These are phyloP conservation scores for Pseudochromis fuscus DNA, from an alignment of 2,797 vertebrate genomes.

Conservation along the genomic window DNA sequence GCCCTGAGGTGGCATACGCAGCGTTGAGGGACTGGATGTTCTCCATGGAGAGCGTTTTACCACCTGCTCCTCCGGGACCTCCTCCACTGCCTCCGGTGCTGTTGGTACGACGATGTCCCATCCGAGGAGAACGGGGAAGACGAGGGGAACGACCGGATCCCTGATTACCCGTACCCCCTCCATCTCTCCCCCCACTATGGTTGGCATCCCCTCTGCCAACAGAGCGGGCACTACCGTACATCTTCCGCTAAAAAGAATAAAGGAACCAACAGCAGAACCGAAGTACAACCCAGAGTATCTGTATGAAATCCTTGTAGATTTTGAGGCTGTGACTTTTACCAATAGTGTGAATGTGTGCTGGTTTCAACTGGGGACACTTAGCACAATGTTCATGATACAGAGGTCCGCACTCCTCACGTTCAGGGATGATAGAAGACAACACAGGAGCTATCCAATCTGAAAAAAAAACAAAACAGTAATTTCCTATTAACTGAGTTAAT, in stretches of 20 bases:
- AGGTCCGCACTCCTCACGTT: conserved; percentile 38
- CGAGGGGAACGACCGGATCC: conserved; percentile 95
- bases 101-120: conserved; percentile 98
- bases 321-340: conserved; percentile 14
- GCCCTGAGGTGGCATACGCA: conserved; percentile 96
- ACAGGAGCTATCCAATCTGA: conserved; percentile 58
- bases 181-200: conserved; percentile 88
- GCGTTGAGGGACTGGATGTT: conserved; percentile 99
- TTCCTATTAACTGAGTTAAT: neutral
- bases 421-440: conserved; percentile 17
- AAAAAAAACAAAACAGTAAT: conserved; percentile 58
- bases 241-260: conserved; percentile 71
- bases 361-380: conserved; percentile 47
- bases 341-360: conserved; percentile 18
- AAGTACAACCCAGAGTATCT: neutral
- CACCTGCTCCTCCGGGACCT: conserved; percentile 89
- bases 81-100: conserved; percentile 95
- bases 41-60: conserved; percentile 99
- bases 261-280: conserved; percentile 29
- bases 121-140: conserved; percentile 94
- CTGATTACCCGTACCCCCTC: conserved; percentile 82
- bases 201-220: conserved; percentile 95
- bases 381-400: conserved; percentile 56
- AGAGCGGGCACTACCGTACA: conserved; percentile 98
- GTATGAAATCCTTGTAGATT: conserved; percentile 13